Conservation (phyloP, 1,140 invertebrate species). For the Solen grandis region DNA sequence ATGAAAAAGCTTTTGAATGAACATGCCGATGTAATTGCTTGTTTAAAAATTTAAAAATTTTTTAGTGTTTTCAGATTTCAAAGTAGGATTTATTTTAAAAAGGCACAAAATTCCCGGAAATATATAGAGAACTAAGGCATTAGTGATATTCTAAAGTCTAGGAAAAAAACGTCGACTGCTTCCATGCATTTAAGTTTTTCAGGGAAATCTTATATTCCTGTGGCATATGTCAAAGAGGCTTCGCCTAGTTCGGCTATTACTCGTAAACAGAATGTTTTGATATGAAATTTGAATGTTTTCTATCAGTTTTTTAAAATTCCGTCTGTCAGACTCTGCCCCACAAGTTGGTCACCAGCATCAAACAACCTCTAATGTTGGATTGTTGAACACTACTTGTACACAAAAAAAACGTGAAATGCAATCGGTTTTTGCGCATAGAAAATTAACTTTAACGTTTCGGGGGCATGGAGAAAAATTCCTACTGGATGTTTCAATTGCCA, state of each 20-base stretch:
- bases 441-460: not conserved
- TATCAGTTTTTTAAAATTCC: no score
- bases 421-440: conserved; percentile 20
- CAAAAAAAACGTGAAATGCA: conserved; percentile 9
- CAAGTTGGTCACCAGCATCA: conserved; percentile 24
- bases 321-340: conserved; percentile 1
- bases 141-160: conserved; percentile 14
- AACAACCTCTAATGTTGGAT: conserved; percentile 17
- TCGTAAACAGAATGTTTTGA: no score
- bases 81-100: not conserved
- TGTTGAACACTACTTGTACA: conserved; percentile 25
- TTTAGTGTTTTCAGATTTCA: not conserved
- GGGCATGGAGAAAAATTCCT: conserved; percentile 7
- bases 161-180: not conserved
- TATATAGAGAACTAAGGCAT: conserved; percentile 21
- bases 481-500: conserved; percentile 12
- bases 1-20: conserved; percentile 6
- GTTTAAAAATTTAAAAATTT: conserved; percentile 35
- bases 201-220: no score
- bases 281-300: no score
- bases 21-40: conserved; percentile 26
- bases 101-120: conserved; percentile 38
- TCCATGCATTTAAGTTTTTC: conserved; percentile 14
- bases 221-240: no score
- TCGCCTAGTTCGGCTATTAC: no score